Evolutionary conservation across 2,797 vertebrate genomes (phyloP).

Genomic region (Apogon hyalosoma): DNA sequence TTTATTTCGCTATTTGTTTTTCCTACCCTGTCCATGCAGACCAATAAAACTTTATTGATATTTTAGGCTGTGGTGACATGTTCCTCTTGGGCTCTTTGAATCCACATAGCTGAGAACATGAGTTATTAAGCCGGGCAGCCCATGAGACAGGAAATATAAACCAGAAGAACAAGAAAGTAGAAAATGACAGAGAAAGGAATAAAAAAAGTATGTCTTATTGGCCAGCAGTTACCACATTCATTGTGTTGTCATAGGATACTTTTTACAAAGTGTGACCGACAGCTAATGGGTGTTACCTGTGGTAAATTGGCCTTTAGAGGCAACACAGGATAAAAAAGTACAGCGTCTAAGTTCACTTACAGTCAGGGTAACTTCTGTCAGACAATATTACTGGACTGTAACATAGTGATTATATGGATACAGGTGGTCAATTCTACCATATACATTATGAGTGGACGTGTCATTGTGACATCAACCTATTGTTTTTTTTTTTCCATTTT

Average conservation of each 20-base stretch:
- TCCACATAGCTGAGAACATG: conserved; percentile 33
- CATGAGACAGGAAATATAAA: conserved; percentile 25
- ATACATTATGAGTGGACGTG: no score
- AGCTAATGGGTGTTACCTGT: neutral
- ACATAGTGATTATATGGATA: no score
- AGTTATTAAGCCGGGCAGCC: conserved; percentile 37
- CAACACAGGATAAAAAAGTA: no score
- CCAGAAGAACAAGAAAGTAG: conserved; percentile 27
- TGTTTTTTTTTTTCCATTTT: no score
- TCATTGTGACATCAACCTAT: no score
- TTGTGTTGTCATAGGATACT: neutral
- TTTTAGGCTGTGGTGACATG: conserved; percentile 42
- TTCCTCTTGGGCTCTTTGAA: conserved; percentile 37
- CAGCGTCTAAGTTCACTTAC: no score
- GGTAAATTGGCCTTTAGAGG: neutral
- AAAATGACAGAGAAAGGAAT: conserved; percentile 19
- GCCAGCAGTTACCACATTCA: neutral
- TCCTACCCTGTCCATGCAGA: conserved; percentile 30
- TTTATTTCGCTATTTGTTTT: conserved; percentile 35
- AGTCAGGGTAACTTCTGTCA: no score
- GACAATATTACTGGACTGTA: no score
- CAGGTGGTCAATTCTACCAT: no score
- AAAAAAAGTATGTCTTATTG: conserved; percentile 2
- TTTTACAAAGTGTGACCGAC: conserved; percentile 12
- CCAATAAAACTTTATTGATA: conserved; percentile 62